Evolutionary conservation across 2,888 invertebrate genomes (phyloP).

Genomic region (Byasa hedistus): DNA sequence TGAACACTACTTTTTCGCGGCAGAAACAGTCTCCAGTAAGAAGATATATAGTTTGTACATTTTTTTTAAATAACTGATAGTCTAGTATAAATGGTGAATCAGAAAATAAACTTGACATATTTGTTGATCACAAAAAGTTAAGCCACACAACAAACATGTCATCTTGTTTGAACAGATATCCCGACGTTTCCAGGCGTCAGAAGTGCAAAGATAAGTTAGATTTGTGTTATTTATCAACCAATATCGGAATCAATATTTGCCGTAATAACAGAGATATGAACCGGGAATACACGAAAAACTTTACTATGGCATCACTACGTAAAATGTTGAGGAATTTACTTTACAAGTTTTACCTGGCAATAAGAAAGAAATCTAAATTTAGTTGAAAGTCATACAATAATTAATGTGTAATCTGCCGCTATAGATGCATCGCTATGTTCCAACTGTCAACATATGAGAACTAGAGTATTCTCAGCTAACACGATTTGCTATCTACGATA

Average conservation of each 20-base stretch:
- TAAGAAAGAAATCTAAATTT: neutral
- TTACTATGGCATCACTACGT: neutral
- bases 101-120: too few relatives aligned
- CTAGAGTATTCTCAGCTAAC: too few relatives aligned
- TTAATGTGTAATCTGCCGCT: too few relatives aligned
- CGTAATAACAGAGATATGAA: slow-evolving; percentile 12
- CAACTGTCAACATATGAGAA: too few relatives aligned
- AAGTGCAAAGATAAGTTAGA: slow-evolving; percentile 16
- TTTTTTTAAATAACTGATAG: too few relatives aligned
- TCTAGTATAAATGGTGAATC: too few relatives aligned
- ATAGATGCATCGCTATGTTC: too few relatives aligned
- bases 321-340: neutral
- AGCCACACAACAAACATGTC: slow-evolving; percentile 31
- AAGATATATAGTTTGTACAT: too few relatives aligned
- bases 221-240: slow-evolving; percentile 24
- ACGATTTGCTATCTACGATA: too few relatives aligned
- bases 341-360: neutral
- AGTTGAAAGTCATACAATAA: too few relatives aligned
- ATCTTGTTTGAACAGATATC: slow-evolving; percentile 31
- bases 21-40: too few relatives aligned
- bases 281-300: slow-evolving; percentile 9
- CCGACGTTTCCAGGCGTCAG: slow-evolving; percentile 16
- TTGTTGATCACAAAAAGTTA: neutral
- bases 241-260: slow-evolving; percentile 21
- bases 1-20: too few relatives aligned